Percentiles rank a stretch among this genome's conserved stretches.
Conservation (phyloP, 2,113 vertebrate species). For the Engystomops pustulosus region DNA sequence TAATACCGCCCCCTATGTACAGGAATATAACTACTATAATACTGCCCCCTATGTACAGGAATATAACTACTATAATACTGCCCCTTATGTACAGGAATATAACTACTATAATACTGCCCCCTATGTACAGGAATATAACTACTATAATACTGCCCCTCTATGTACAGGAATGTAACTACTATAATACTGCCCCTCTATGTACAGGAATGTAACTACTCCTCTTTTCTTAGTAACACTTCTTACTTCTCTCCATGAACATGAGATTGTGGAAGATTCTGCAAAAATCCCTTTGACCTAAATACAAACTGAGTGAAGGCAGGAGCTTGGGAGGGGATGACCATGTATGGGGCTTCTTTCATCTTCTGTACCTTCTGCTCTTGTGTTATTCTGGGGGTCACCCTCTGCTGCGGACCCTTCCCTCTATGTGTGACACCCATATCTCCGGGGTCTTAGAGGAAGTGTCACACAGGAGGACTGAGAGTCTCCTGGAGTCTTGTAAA, state of each 20-base stretch:
- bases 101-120: not conserved
- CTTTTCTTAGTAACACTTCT: not conserved
- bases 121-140: too few relatives aligned
- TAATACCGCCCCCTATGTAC: not conserved
- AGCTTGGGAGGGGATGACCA: not conserved
- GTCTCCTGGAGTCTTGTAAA: not conserved
- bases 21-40: conserved; percentile 11
- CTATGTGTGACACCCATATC: not conserved
- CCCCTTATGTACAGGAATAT: not conserved
- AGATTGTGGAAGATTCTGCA: conserved; percentile 38
- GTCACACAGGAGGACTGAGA: too few relatives aligned
- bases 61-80: conserved; percentile 19
- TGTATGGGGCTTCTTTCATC: conserved; percentile 11
- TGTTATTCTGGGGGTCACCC: not conserved
- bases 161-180: too few relatives aligned
- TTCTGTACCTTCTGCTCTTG: not conserved
- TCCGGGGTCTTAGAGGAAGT: not conserved
- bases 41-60: not conserved
- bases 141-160: too few relatives aligned
- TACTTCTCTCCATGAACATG: not conserved
- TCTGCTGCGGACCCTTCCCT: not conserved
- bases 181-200: too few relatives aligned
- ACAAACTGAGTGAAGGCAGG: conserved; percentile 47
- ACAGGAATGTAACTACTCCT: too few relatives aligned
- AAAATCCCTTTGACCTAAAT: conserved; percentile 58